phyloP scores from a whole-genome alignment of 2,797 vertebrate genomes.

The Adelosebastes latens region DNA sequence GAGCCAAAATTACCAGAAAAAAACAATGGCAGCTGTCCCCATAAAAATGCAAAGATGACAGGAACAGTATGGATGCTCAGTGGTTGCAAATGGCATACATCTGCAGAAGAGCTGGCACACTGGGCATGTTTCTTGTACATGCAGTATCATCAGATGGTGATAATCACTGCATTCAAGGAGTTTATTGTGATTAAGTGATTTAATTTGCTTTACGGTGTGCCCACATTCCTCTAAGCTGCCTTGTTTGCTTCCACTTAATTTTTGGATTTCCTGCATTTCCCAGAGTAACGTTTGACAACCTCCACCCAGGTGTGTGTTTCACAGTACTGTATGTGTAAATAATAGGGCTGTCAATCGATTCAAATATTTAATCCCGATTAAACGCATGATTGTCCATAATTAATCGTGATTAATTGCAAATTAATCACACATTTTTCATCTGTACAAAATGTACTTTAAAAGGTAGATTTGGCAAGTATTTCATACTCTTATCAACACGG shows the following conservation, averaged over 20 bases:
- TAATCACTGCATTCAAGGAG: slow-evolving; percentile 42
- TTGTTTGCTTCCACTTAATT: slow-evolving; percentile 14
- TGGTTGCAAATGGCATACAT: slow-evolving; percentile 18
- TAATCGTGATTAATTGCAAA: no score
- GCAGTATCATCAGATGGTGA: slow-evolving; percentile 43
- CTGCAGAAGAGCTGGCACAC: slow-evolving; percentile 4
- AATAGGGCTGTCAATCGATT: no score
- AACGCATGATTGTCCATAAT: no score
- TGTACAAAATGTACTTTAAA: no score
- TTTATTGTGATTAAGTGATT: slow-evolving; percentile 46
- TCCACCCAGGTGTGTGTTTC: slow-evolving; percentile 4
- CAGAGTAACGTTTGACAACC: neutral
- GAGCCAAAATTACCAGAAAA: neutral
- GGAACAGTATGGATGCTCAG: neutral
- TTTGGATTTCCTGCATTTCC: slow-evolving; percentile 7
- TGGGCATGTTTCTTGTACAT: slow-evolving; percentile 17
- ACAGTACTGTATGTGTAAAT: neutral
- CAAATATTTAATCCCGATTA: no score
- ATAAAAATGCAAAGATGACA: slow-evolving; percentile 23
- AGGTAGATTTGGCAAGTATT: no score
- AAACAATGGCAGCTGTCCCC: neutral
- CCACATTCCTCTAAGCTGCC: slow-evolving; percentile 15
- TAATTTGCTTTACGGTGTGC: slow-evolving; percentile 37
- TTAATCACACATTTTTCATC: no score
- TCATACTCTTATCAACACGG: no score